phyloP scores from a whole-genome alignment of 2,113 vertebrate genomes.

The Parotia lawesii region DNA sequence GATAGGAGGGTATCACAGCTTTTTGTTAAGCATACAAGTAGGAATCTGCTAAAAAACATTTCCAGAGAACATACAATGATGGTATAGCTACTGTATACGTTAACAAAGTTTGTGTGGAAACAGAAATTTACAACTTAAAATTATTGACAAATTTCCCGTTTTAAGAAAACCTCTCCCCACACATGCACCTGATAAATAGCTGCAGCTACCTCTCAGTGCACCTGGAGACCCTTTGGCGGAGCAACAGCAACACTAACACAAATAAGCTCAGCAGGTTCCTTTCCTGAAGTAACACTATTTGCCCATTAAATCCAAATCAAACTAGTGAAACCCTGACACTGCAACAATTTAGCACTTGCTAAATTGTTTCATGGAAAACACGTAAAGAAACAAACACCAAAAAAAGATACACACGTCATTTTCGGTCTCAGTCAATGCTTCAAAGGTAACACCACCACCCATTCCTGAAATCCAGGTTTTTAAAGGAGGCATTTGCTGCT shows the following conservation, averaged over 20 bases:
- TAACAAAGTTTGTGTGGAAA: neutral
- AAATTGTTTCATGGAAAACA: neutral
- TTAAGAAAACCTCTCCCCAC: neutral
- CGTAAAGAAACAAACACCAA: neutral
- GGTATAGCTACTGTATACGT: neutral
- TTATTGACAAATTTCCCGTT: neutral
- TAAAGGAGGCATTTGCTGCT: neutral
- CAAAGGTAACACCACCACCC: neutral
- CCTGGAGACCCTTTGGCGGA: neutral
- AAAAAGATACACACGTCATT: neutral
- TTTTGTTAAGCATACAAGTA: neutral
- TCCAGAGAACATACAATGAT: neutral
- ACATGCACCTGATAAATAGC: neutral
- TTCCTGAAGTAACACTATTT: neutral
- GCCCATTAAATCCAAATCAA: neutral
- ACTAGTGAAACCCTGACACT: neutral
- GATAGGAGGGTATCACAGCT: neutral
- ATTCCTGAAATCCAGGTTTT: neutral
- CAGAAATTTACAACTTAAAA: neutral
- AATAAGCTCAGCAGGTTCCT: neutral
- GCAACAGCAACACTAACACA: neutral
- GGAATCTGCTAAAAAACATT: neutral
- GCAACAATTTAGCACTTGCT: neutral
- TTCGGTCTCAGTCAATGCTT: neutral
- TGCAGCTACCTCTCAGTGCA: neutral